Evolutionary conservation across 2,113 vertebrate genomes (phyloP).

Genomic region (Megaleporinus macrocephalus): DNA sequence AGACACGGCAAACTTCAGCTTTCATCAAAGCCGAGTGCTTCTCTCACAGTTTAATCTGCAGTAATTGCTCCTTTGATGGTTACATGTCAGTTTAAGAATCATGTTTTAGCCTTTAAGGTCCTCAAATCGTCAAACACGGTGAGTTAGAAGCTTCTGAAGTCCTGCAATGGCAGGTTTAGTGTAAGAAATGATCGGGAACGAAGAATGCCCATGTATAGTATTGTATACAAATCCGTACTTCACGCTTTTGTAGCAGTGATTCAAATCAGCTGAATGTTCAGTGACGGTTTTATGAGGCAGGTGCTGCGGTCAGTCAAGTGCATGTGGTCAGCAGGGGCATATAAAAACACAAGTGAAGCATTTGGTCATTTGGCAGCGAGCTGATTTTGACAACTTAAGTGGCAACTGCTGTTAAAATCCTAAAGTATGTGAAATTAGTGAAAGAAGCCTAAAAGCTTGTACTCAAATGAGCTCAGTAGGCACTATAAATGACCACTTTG

Average conservation of each 20-base stretch:
- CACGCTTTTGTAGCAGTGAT: too few species aligned
- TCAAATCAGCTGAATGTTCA: too few species aligned
- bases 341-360: not conserved
- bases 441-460: not conserved
- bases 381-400: not conserved
- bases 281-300: not conserved
- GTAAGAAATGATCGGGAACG: too few species aligned
- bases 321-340: not conserved
- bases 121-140: not conserved
- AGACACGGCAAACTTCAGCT: constrained; percentile 32
- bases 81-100: not conserved
- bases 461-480: not conserved
- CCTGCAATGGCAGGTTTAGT: not conserved
- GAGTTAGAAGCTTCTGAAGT: not conserved
- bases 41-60: constrained; percentile 10
- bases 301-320: not conserved
- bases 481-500: too few species aligned
- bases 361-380: not conserved
- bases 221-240: too few species aligned
- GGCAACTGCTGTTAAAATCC: not conserved
- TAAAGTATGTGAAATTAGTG: not conserved
- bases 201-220: too few species aligned
- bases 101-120: not conserved
- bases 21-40: constrained; percentile 32
- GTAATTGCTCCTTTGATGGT: not conserved